Conservation (phyloP, 30 jellyfish, hydroid and myxozoan genomes). For the Hydractinia symbiolongicarpus region DNA sequence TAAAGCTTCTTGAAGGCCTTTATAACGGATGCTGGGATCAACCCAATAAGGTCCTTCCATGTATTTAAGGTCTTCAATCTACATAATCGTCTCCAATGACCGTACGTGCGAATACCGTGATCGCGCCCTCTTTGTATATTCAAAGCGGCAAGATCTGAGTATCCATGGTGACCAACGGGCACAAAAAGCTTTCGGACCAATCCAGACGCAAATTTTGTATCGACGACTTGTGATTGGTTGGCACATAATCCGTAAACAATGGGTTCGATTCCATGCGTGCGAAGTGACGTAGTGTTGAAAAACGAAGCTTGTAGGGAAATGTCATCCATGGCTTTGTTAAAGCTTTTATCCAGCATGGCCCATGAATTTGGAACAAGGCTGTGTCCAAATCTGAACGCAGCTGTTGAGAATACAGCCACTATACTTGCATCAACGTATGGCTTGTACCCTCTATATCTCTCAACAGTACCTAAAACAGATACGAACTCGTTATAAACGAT, state of each 20-base stretch:
- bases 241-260: conserved; percentile 20
- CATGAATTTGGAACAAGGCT: conserved; percentile 18
- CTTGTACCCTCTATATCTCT: conserved; percentile 27
- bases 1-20: no score
- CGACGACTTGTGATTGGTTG: conserved; percentile 20
- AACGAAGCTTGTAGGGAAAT: conserved; percentile 11
- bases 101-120: conserved; percentile 40
- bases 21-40: not conserved
- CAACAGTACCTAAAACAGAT: not conserved
- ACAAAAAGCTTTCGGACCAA: conserved; percentile 1
- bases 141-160: conserved; percentile 29
- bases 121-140: conserved; percentile 50
- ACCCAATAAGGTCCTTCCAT: not conserved
- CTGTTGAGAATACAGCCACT: conserved; percentile 22
- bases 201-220: conserved; percentile 10
- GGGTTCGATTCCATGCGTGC: conserved; percentile 27
- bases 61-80: not conserved
- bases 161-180: not conserved
- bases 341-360: conserved; percentile 11
- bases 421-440: conserved; percentile 22
- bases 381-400: conserved; percentile 45
- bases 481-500: conserved; percentile 25
- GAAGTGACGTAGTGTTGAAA: not conserved
- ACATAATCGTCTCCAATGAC: conserved; percentile 18
- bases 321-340: not conserved